Percentiles rank a stretch among this genome's conserved stretches.
Conservation (phyloP, 1,140 invertebrate genomes). For the Conus ventricosus region DNA sequence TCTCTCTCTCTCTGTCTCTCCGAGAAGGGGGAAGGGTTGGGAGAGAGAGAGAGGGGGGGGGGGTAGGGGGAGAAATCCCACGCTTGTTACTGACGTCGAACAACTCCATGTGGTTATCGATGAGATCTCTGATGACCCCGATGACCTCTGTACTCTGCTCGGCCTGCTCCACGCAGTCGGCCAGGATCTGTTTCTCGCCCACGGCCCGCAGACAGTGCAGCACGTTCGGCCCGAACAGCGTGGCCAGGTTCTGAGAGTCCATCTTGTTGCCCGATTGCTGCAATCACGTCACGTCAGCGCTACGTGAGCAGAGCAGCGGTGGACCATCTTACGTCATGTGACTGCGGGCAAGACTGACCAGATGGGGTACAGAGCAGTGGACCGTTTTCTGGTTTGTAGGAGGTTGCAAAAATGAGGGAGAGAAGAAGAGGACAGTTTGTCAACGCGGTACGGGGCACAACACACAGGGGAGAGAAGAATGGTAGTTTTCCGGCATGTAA, state of each 20-base stretch:
- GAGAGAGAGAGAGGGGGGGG: no score
- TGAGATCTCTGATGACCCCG: slow-evolving; percentile 87
- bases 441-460: no score
- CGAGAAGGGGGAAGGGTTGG: no score
- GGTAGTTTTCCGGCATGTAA: no score
- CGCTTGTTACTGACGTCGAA: slow-evolving; percentile 78
- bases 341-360: slow-evolving; percentile 72
- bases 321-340: slow-evolving; percentile 94
- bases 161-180: slow-evolving; percentile 79
- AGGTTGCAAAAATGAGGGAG: no score
- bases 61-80: no score
- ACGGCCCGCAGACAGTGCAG: slow-evolving; percentile 83
- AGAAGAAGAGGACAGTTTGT: no score
- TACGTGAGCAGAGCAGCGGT: slow-evolving; percentile 88
- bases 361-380: not conserved
- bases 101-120: slow-evolving; percentile 86
- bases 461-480: no score
- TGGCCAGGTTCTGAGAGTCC: slow-evolving; percentile 93
- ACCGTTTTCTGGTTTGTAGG: no score
- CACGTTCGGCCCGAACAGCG: slow-evolving; percentile 94
- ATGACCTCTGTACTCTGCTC: slow-evolving; percentile 91
- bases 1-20: no score
- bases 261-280: slow-evolving; percentile 91
- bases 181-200: slow-evolving; percentile 75
- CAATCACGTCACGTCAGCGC: slow-evolving; percentile 77